Conservation (phyloP, 2,797 vertebrate genomes). For the Steatocranus sp. region DNA sequence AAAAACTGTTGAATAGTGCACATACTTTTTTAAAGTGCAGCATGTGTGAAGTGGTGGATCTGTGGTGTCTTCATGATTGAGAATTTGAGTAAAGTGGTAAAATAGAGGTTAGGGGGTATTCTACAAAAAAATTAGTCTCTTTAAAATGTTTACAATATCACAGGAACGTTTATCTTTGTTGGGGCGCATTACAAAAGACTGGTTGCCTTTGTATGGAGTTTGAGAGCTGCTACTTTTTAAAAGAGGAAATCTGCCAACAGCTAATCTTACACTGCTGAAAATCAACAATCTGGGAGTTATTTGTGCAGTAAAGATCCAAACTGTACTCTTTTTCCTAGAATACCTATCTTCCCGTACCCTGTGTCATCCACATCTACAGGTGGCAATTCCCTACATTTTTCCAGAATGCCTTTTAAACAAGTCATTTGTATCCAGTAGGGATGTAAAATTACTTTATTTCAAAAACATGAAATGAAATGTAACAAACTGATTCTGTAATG, state of each 20-base stretch:
- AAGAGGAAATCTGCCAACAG: slow-evolving; percentile 12
- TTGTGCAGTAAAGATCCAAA: background rate
- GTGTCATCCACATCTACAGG: background rate
- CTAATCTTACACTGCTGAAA: background rate
- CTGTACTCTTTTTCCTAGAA: background rate
- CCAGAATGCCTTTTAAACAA: background rate
- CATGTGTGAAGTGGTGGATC: background rate
- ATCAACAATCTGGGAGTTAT: background rate
- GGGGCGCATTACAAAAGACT: slow-evolving; percentile 12
- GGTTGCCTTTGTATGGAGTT: slow-evolving; percentile 49
- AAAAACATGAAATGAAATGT: background rate
- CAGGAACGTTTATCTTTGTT: slow-evolving; percentile 20
- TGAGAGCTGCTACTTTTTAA: slow-evolving; percentile 1
- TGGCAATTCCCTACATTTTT: background rate
- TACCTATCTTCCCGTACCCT: background rate
- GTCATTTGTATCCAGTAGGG: background rate
- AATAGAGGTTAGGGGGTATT: background rate
- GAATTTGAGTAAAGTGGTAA: background rate
- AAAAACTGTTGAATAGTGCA: background rate
- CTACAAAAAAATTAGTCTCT: background rate
- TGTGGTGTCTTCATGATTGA: background rate
- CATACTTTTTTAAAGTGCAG: background rate
- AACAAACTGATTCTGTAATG: background rate
- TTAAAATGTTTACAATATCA: slow-evolving; percentile 58
- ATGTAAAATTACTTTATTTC: background rate